Evolutionary conservation across 2,888 invertebrate genomes (phyloP), one percentile per base, ranked within the genome.

Genomic region (Endotricha flammealis): DNA sequence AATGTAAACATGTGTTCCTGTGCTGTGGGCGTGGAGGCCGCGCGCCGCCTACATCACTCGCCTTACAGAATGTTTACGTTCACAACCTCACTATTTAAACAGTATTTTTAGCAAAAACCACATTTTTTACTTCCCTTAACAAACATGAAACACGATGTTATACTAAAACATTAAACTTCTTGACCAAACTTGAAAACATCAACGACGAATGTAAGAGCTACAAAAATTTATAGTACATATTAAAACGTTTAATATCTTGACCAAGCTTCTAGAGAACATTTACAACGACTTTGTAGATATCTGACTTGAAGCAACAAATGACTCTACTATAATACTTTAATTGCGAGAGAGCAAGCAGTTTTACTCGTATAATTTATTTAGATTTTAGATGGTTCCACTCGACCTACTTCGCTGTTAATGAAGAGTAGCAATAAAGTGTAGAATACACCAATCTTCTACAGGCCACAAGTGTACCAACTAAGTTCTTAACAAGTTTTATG

Each of bases 1-100:
- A 56, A 70, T 57, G 62, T 73, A 74, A 79, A 78, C 81, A 83
- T 76, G 64, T 82, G 80, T 78, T 74, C 68, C 68, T 64, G 64
- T 53, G 48, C 36, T 48, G 75, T 75, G 69, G 78, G 76, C 71
- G 73, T 64, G 62, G 69, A 81, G 80, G 80, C 64, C 79, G 50
- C 56, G 52, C 43, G 46, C 53, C 65, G 62, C 70, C 70, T 61
- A 67, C 74, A 57, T 14, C 59, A 50, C 51, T 46, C 50, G 48
- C 51, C 48, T 46, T 44, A 44, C 57, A 51, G 46, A 54, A 12
- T 70, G 67, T 74, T 74, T 73, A 74, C 60, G 61, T 64, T 64
- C 52, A 59, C 50, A 64, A 60, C 63, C 58, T 62, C 55, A 62
- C 50, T 57, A 55, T 57, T 62, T 58, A 59, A 50, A 56, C 43